A percentile compares a stretch with the other conserved stretches of the same genome.
Conservation (phyloP, 30 jellyfish, hydroid and myxozoan species). For the Hydractinia symbiolongicarpus region DNA sequence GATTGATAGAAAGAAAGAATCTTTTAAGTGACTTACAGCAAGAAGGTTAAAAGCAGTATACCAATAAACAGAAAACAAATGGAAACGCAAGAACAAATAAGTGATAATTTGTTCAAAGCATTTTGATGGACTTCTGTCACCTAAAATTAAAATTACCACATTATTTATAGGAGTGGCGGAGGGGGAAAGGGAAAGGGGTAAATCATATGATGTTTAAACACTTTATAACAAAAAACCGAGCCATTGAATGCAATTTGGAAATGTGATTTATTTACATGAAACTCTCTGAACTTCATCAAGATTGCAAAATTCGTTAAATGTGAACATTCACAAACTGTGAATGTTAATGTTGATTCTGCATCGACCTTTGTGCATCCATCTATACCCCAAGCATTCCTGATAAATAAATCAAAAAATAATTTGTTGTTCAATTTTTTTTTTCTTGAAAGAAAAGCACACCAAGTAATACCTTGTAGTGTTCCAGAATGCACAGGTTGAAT, state of each 20-base stretch:
- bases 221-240: not conserved
- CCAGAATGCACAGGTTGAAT: constrained; percentile 15
- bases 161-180: not conserved
- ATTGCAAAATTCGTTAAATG: constrained; percentile 33
- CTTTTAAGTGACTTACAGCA: constrained; percentile 11
- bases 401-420: too few relatives aligned
- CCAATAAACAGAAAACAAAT: constrained; percentile 26
- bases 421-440: too few relatives aligned
- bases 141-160: constrained; percentile 1
- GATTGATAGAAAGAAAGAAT: not conserved
- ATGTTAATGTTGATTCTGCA: not conserved
- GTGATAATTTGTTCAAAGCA: constrained; percentile 4
- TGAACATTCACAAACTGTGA: constrained; percentile 22
- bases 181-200: not conserved
- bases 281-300: not conserved
- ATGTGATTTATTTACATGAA: not conserved
- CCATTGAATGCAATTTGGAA: not conserved
- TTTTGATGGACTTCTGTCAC: constrained; percentile 8
- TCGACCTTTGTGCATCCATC: not conserved
- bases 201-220: not conserved
- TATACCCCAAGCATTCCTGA: too few relatives aligned
- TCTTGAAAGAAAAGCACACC: too few relatives aligned
- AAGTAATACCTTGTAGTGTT: not conserved
- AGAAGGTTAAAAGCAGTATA: constrained; percentile 2
- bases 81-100: constrained; percentile 20